Percentiles rank a stretch among this genome's conserved stretches.
These are phyloP conservation scores for Drosophila lacicola DNA, from an alignment of 2,888 invertebrate genomes.

Conservation along the genomic window DNA sequence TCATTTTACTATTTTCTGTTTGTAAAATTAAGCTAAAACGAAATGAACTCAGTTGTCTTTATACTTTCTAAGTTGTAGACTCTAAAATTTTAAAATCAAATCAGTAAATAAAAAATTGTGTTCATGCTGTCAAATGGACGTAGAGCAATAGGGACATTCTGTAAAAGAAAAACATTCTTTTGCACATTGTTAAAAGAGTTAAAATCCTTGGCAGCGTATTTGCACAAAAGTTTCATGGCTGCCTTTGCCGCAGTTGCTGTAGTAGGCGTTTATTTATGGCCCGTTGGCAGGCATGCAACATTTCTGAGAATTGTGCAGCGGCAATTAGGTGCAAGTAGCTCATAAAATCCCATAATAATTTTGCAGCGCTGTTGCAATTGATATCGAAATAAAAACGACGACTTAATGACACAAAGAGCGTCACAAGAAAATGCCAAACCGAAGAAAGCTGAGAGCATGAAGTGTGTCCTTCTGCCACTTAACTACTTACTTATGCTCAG, in stretches of 20 bases:
- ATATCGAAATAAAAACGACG: constrained; percentile 40
- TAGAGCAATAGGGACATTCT: neutral
- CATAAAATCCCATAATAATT: constrained; percentile 42
- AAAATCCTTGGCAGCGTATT: constrained; percentile 34
- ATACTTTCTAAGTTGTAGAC: no score
- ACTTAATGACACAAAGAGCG: constrained; percentile 22
- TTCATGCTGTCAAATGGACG: no score
- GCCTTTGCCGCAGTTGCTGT: constrained; percentile 8
- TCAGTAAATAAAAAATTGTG: no score
- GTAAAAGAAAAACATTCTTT: neutral
- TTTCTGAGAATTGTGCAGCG: constrained; percentile 40
- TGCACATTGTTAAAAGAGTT: neutral
- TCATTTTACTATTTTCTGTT: constrained; percentile 44
- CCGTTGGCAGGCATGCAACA: constrained; percentile 35
- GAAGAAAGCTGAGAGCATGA: constrained; percentile 32
- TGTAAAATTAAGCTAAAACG: constrained; percentile 2
- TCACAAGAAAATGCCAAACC: constrained; percentile 11
- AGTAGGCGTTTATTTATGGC: constrained; percentile 61
- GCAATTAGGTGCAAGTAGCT: constrained; percentile 57
- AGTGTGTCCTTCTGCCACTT: constrained; percentile 55
- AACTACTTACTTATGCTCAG: constrained; percentile 29
- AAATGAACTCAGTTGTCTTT: neutral
- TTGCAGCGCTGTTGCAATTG: constrained; percentile 26
- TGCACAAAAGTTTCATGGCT: constrained; percentile 39
- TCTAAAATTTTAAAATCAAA: no score